phyloP scores from a whole-genome alignment of 2,113 vertebrate species.

The Poeciliopsis occidentalis region DNA sequence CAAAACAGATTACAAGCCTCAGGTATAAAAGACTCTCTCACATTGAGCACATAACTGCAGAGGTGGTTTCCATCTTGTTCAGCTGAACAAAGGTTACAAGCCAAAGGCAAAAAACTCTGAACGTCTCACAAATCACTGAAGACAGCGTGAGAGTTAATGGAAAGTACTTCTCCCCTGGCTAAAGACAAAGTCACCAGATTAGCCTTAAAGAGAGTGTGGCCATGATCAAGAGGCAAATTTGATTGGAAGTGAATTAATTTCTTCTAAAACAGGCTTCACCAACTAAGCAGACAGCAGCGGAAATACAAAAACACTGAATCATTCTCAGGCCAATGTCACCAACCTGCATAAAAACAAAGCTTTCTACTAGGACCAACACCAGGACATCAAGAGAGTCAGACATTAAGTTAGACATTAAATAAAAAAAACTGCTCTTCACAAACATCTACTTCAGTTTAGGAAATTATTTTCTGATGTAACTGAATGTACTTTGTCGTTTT shows the following conservation, averaged over 20 bases:
- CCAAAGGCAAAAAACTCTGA: constrained; percentile 17
- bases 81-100: constrained; percentile 24
- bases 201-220: neutral
- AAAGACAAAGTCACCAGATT: constrained; percentile 4
- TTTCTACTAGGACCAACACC: neutral
- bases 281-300: neutral
- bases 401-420: no score
- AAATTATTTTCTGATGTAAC: neutral
- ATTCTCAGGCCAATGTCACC: constrained; percentile 5
- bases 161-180: neutral
- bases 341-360: constrained; percentile 16
- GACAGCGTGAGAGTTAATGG: constrained; percentile 33
- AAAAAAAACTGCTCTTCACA: neutral
- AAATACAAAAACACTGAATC: neutral
- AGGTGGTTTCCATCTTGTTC: constrained; percentile 22
- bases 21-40: constrained; percentile 43
- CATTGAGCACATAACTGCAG: constrained; percentile 12
- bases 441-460: neutral
- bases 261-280: constrained; percentile 8
- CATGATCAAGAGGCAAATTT: constrained; percentile 1
- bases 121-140: constrained; percentile 34
- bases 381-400: neutral
- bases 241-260: constrained; percentile 11
- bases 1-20: constrained; percentile 52
- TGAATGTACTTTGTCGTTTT: neutral